These are phyloP conservation scores for Urocolius indicus DNA, from an alignment of 2,113 vertebrate species.

Conservation along the genomic window DNA sequence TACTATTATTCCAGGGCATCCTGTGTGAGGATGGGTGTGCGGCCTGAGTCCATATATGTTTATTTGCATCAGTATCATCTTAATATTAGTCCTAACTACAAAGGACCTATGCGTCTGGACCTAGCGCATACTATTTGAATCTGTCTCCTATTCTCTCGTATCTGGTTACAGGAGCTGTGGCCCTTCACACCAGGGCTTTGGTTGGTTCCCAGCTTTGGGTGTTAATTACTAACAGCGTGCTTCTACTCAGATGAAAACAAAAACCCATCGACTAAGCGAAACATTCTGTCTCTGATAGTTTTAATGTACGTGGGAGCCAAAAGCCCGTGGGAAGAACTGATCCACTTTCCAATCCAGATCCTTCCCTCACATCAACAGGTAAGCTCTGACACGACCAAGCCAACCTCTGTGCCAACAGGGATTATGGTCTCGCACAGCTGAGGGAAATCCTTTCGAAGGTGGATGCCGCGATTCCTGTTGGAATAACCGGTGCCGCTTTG, in stretches of 20 bases:
- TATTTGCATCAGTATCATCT: too few species aligned
- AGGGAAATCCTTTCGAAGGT: rapidly evolving
- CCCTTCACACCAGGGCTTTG: background rate
- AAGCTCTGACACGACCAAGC: background rate
- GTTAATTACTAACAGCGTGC: rapidly evolving
- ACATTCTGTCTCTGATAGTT: background rate
- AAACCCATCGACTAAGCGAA: too few species aligned
- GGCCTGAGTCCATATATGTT: too few species aligned
- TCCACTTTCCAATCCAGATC: background rate
- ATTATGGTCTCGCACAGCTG: rapidly evolving
- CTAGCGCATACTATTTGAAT: too few species aligned
- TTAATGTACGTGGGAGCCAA: background rate
- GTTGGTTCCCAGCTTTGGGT: background rate
- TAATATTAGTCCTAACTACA: too few species aligned
- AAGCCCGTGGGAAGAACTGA: background rate
- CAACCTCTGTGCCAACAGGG: background rate
- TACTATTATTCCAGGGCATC: too few species aligned
- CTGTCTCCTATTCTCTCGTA: too few species aligned
- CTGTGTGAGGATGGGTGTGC: too few species aligned
- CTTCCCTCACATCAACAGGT: rapidly evolving
- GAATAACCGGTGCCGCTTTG: rapidly evolving
- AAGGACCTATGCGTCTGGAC: too few species aligned
- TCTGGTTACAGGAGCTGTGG: too few species aligned
- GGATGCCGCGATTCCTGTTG: background rate
- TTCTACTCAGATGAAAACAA: background rate